Percentiles rank a stretch among this genome's conserved stretches.
phyloP scores from a whole-genome alignment of 2,797 vertebrate species.

The Oceanodroma leucorhoa region DNA sequence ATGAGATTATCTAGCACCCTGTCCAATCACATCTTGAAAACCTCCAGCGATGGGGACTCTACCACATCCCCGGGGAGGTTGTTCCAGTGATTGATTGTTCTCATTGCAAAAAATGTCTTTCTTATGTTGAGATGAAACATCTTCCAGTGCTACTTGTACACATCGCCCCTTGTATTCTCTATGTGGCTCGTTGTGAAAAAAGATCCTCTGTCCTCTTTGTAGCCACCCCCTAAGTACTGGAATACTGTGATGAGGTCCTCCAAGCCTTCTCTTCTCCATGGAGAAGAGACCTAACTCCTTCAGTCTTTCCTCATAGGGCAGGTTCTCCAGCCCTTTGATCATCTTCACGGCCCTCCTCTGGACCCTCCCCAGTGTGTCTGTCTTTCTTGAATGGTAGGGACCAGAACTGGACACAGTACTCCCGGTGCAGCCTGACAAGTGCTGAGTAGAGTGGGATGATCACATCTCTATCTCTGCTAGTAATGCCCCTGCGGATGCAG shows the following conservation, averaged over 20 bases:
- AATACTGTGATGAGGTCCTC: neutral
- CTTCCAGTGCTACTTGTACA: neutral
- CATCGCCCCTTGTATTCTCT: neutral
- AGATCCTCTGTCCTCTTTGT: neutral
- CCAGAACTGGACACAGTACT: neutral
- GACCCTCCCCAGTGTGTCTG: neutral
- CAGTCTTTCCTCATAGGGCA: neutral
- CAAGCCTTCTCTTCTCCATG: neutral
- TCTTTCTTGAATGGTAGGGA: neutral
- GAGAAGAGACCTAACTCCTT: neutral
- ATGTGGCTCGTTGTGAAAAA: neutral
- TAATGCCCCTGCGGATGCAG: neutral
- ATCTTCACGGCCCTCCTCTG: neutral
- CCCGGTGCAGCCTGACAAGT: neutral
- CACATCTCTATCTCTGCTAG: neutral
- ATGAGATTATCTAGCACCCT: neutral
- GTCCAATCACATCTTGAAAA: neutral
- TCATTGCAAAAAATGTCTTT: neutral
- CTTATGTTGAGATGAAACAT: neutral
- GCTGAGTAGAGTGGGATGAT: neutral
- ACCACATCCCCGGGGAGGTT: neutral
- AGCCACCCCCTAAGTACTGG: neutral
- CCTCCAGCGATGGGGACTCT: neutral
- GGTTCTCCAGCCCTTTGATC: neutral
- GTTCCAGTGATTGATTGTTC: neutral